Evolutionary conservation across 2,113 vertebrate genomes (phyloP), one percentile per base, ranked within the genome.

Genomic region (Arothron firmamentum): DNA sequence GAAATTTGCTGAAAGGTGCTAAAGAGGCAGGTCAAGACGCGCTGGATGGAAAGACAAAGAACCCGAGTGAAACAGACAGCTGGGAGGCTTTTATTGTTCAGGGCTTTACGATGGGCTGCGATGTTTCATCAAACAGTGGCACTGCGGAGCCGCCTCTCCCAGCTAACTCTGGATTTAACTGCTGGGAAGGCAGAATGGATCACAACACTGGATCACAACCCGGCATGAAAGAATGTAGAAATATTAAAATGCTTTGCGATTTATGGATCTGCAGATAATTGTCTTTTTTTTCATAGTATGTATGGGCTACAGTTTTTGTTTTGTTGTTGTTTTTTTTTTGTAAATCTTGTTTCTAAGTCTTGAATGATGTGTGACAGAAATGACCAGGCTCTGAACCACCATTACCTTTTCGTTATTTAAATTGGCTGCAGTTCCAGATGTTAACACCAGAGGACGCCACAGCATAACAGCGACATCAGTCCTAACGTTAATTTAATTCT

Each of bases 401-500:
- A 28, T 6, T 6, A 28, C 25, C 25, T 28, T 5, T 28, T 28
- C 5, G 25, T 5, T 5, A 28, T 28, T 38, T 3, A 38, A 38
- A 38, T 2, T 38, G 34, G 34, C 4, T 38, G 34, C 34, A 38
- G 34, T 38, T 38, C 3, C 34, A 42, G 3, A 14, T 25, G 19
- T 63, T 6, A 60, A 62, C 88, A 81, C 72, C 54, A 85, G 86
- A 74, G 80, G 86, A 83, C 83, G 55, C 74, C 62, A 41, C n/a
- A 4, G n/a, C 47, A 50, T 75, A 75, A 52, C 67, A 68, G 25
- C 59, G 16, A 2, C 41, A 38, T 12, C 34, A 38, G 9, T 12
- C 34, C 34, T 2, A 38, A 2, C 34, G 34, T 12, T 9, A 38
- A 38, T 38, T 2, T 11, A 9, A 38, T 31, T 31, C 8, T 7